Evolutionary conservation across 2,888 invertebrate genomes (phyloP).

Genomic region (Dusona sp.): DNA sequence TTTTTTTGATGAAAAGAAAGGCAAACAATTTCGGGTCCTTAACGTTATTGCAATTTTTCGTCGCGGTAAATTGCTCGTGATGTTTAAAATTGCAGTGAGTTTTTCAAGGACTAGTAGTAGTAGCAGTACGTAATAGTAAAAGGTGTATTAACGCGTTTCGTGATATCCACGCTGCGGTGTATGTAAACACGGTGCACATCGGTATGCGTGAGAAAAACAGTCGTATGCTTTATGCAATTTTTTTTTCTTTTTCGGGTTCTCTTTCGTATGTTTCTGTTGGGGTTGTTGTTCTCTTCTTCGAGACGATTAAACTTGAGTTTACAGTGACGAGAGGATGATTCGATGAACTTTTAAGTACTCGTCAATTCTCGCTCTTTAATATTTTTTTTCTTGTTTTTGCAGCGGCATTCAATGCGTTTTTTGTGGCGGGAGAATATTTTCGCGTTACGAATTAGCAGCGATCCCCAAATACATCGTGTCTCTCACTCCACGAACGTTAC

Average conservation of each 20-base stretch:
- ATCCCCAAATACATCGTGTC: slow-evolving; percentile 20
- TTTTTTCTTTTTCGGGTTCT: not conserved
- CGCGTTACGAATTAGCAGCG: slow-evolving; percentile 41
- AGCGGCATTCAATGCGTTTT: slow-evolving; percentile 2
- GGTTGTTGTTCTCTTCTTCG: slow-evolving; percentile 30
- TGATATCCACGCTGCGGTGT: not conserved
- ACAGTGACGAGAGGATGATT: slow-evolving; percentile 60
- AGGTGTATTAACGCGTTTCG: slow-evolving; percentile 16
- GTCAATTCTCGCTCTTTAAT: slow-evolving; percentile 48
- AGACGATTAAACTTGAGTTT: slow-evolving; percentile 15
- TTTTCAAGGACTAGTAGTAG: slow-evolving; percentile 15
- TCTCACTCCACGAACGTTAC: slow-evolving; percentile 74
- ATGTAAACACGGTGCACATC: slow-evolving; percentile 29
- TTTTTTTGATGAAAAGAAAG: too few relatives aligned
- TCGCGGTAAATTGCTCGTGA: slow-evolving; percentile 11
- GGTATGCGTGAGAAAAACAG: slow-evolving; percentile 45
- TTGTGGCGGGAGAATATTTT: slow-evolving; percentile 42
- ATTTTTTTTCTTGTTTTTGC: slow-evolving; percentile 1
- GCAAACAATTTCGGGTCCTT: not conserved
- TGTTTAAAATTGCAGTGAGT: slow-evolving; percentile 22
- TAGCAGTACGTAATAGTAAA: slow-evolving; percentile 29
- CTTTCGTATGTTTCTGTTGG: slow-evolving; percentile 16
- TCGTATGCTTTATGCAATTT: slow-evolving; percentile 20
- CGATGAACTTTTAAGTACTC: slow-evolving; percentile 53
- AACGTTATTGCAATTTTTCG: not conserved